Base-by-base conservation (phyloP, 2,888 invertebrate genomes). In the Esperia sulphurella region DNA sequence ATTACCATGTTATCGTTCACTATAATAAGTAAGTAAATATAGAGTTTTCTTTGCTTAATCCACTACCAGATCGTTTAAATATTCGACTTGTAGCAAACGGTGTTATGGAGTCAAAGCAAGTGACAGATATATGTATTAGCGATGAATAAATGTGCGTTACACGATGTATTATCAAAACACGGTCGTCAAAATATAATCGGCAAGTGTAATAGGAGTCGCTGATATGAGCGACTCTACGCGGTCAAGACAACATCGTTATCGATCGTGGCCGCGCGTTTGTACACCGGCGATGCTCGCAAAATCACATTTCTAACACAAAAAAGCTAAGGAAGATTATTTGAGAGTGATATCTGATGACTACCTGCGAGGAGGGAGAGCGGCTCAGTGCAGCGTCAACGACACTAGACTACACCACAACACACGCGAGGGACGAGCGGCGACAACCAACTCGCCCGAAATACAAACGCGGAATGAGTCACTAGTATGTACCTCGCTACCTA, bases 171-270 rank as follows among this genome's bases (percentile, higher is more conserved):
- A 66, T 67, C 65, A 64, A 58, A 63, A 63, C 59, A 67, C 54
- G 58, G 48, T 43, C 49, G 52, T 63, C 51, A 59, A 62, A 62
- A 45, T 48, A 45, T 41, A 46, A 10, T 33, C 14, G 14, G 10
- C 30, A 35, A 35, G 35, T 45, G 65, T 69, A 68, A 70, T 61
- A 57, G 67, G 65, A 68, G 63, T 57, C 59, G 63, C 55, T 63
- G 65, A 73, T 70, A 71, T 59, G 55, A 63, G 68, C 68, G 69
- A 62, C 65, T 66, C 67, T 68, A 69, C 63, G 66, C 70, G 65
- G 69, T 61, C 69, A 75, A 72, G 82, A 83, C 82, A 83, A 84
- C 83, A 82, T 85, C 80, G 77, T 81, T 87, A 89, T 89, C 83
- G 88, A 89, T 88, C 88, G 87, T 54, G 56, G 69, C 58, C 73